These are phyloP conservation scores for Prostheceraeus crozeri DNA, from an alignment of 2,888 invertebrate genomes.

Conservation along the genomic window DNA sequence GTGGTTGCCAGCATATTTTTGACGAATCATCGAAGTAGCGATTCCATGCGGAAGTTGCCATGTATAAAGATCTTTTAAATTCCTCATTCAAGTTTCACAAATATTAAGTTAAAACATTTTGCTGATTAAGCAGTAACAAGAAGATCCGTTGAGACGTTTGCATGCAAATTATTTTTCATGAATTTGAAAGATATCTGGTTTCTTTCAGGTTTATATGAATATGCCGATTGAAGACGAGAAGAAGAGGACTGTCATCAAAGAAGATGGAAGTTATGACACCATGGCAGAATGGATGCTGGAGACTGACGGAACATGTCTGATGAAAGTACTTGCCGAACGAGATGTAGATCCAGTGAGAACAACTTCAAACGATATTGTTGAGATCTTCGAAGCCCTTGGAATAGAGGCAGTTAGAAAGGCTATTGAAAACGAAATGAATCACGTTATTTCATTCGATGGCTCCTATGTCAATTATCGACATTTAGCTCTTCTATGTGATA, in stretches of 20 bases:
- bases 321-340: slow-evolving; percentile 84
- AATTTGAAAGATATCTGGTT: too few species aligned
- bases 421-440: slow-evolving; percentile 98
- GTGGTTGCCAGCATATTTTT: too few species aligned
- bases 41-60: too few species aligned
- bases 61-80: too few species aligned
- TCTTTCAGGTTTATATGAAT: slow-evolving; percentile 99
- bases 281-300: slow-evolving; percentile 97
- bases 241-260: slow-evolving; percentile 90
- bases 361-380: slow-evolving; percentile 97
- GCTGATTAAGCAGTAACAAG: too few species aligned
- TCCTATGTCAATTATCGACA: slow-evolving; percentile 99
- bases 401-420: slow-evolving; percentile 99
- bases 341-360: slow-evolving; percentile 96
- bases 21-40: too few species aligned
- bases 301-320: slow-evolving; percentile 96
- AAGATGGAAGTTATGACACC: slow-evolving; percentile 93
- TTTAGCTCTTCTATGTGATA: slow-evolving; percentile 94
- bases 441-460: slow-evolving; percentile 96
- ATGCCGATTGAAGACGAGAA: slow-evolving; percentile 94
- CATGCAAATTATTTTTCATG: too few species aligned
- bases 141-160: too few species aligned
- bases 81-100: too few species aligned
- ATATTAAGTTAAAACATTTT: too few species aligned
- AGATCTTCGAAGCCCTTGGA: slow-evolving; percentile 91